phyloP scores from a whole-genome alignment of 2,113 vertebrate genomes.

The Campylorhamphus procurvoides region DNA sequence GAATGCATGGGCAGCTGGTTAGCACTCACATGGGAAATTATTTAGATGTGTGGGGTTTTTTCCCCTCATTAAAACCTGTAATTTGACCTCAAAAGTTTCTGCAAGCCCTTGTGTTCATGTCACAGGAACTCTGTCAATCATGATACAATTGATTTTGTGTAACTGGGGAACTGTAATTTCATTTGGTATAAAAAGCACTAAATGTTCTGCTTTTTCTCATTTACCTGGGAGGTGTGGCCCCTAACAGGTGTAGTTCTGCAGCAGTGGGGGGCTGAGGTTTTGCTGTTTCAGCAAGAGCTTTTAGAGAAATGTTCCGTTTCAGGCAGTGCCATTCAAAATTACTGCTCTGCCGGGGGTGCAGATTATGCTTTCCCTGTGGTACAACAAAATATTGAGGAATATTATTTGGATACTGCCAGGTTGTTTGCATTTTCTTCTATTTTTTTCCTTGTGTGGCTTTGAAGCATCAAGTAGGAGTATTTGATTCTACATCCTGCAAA shows the following conservation, averaged over 20 bases:
- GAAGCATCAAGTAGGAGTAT: background rate
- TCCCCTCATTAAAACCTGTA: background rate
- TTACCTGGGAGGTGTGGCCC: background rate
- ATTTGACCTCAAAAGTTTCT: constrained; percentile 12
- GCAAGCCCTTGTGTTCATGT: background rate
- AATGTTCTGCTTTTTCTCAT: background rate
- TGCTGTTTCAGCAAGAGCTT: background rate
- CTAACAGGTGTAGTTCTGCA: background rate
- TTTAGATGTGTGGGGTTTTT: background rate
- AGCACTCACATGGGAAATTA: background rate
- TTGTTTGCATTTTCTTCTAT: background rate
- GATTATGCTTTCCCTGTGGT: background rate
- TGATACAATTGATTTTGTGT: background rate
- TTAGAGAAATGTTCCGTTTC: background rate
- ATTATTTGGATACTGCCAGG: background rate
- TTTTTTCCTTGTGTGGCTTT: background rate
- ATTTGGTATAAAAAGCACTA: background rate
- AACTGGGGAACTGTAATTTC: background rate
- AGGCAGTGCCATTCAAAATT: background rate
- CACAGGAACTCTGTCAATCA: background rate
- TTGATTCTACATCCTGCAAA: background rate
- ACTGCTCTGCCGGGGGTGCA: background rate
- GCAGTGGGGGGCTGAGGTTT: background rate
- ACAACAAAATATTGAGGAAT: background rate
- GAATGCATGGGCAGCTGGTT: background rate